Conservation (phyloP, 2,888 invertebrate genomes). For the Euproctis similis region DNA sequence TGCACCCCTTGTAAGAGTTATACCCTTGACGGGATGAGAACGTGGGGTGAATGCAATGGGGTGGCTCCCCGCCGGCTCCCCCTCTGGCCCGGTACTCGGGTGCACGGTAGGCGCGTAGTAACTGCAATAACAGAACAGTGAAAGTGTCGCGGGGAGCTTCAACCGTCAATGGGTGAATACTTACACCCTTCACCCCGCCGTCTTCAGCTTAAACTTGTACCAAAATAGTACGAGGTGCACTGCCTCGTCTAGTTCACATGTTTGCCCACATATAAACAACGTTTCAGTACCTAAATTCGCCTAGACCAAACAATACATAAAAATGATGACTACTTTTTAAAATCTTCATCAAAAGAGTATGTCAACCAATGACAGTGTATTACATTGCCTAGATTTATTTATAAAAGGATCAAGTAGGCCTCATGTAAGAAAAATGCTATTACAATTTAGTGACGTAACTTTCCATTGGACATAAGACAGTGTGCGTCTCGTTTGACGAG, state of each 20-base stretch:
- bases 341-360: too few relatives aligned
- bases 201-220: conserved; percentile 68
- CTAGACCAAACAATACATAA: conserved; percentile 1
- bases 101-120: conserved; percentile 72
- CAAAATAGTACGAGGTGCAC: conserved; percentile 61
- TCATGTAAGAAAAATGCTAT: too few relatives aligned
- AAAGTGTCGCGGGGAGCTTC: conserved; percentile 74
- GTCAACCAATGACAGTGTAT: too few relatives aligned
- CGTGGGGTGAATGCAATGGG: conserved; percentile 67
- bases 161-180: conserved; percentile 75
- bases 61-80: conserved; percentile 45
- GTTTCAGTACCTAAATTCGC: conserved; percentile 18
- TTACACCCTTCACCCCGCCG: conserved; percentile 68
- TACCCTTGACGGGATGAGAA: conserved; percentile 50
- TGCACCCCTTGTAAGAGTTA: conserved; percentile 53
- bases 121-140: conserved; percentile 75
- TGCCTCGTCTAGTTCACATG: conserved; percentile 30
- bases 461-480: too few relatives aligned
- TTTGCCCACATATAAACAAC: conserved; percentile 20
- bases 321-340: too few relatives aligned
- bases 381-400: too few relatives aligned
- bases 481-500: conserved; percentile 6
- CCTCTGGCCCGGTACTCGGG: conserved; percentile 40
- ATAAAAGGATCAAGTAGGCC: too few relatives aligned
- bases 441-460: too few relatives aligned